Percentiles rank a stretch among this genome's conserved stretches.
Evolutionary conservation across 2,113 vertebrate species (phyloP).

Genomic region (Indicator indicator): DNA sequence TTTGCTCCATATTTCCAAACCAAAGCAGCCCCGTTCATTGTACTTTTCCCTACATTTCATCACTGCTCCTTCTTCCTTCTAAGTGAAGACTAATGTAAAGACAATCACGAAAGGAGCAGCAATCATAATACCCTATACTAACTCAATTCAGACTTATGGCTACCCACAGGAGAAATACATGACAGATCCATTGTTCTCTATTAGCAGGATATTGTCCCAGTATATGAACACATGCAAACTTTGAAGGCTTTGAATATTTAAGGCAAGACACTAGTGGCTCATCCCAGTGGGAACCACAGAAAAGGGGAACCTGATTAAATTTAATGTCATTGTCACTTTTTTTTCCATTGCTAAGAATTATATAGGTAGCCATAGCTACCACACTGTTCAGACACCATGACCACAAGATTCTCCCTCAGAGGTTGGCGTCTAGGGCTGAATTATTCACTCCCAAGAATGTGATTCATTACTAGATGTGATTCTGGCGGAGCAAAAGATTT

Average conservation of each 20-base stretch:
- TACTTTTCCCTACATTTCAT: constrained; percentile 68
- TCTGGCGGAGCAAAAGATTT: constrained; percentile 77
- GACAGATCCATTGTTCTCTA: constrained; percentile 86
- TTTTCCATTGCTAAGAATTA: constrained; percentile 90
- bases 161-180: constrained; percentile 80
- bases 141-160: constrained; percentile 74
- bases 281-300: constrained; percentile 91
- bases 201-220: constrained; percentile 83
- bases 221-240: constrained; percentile 84
- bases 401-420: constrained; percentile 88
- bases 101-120: constrained; percentile 67
- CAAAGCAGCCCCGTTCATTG: constrained; percentile 70
- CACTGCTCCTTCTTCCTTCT: constrained; percentile 60
- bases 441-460: constrained; percentile 84
- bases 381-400: constrained; percentile 92
- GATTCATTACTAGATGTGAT: constrained; percentile 80
- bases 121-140: constrained; percentile 73
- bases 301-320: constrained; percentile 98
- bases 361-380: constrained; percentile 96
- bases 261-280: constrained; percentile 85
- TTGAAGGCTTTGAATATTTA: constrained; percentile 86
- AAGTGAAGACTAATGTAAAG: constrained; percentile 74
- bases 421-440: constrained; percentile 82
- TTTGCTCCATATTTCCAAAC: constrained; percentile 70
- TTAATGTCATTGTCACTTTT: constrained; percentile 97